Percentiles rank a stretch among this genome's conserved stretches.
Evolutionary conservation across 2,113 vertebrate species (phyloP).

Genomic region (Cygnus atratus): DNA sequence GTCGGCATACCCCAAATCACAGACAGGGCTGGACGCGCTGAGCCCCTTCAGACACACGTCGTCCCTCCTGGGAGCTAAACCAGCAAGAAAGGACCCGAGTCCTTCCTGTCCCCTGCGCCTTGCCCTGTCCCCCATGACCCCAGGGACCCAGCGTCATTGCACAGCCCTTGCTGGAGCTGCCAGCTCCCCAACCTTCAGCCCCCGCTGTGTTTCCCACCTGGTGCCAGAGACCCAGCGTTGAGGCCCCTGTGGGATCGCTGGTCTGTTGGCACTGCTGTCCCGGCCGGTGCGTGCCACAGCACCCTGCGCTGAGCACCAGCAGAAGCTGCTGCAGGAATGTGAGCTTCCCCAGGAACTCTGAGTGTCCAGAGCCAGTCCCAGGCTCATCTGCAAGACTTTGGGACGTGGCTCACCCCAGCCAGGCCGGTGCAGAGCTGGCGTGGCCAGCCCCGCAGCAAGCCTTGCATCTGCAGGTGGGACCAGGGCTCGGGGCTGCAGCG

Average conservation of each 20-base stretch:
- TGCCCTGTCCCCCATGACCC: background rate
- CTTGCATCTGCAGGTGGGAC: background rate
- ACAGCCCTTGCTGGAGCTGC: background rate
- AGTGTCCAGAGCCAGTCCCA: accelerated
- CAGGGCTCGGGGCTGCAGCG: background rate
- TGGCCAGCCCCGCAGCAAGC: background rate
- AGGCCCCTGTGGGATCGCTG: accelerated
- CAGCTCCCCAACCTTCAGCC: background rate
- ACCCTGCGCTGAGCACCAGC: background rate
- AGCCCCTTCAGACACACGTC: background rate
- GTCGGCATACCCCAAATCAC: background rate
- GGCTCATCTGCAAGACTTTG: background rate
- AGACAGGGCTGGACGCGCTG: accelerated
- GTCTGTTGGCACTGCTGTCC: background rate
- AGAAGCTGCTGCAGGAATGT: background rate
- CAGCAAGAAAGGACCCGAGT: accelerated
- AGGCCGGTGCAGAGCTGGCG: background rate
- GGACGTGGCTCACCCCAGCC: accelerated
- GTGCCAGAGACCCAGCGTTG: accelerated
- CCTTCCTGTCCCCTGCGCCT: background rate
- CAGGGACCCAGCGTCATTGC: background rate
- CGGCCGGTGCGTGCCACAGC: background rate
- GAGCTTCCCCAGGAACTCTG: background rate
- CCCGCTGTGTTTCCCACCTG: accelerated
- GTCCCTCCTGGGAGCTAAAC: background rate